These are phyloP conservation scores for Thelaira solivaga DNA, from an alignment of 2,888 invertebrate species.

Conservation along the genomic window DNA sequence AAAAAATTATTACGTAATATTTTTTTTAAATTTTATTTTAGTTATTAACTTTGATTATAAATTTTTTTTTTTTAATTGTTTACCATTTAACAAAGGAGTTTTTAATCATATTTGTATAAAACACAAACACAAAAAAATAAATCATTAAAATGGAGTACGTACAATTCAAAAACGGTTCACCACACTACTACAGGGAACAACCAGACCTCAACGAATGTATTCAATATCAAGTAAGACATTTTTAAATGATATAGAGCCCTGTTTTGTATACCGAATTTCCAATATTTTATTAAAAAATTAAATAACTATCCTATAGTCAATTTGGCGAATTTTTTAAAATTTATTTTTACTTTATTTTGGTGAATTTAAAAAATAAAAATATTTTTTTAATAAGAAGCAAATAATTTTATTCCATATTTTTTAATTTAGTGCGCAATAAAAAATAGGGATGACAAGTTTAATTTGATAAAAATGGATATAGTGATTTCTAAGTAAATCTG, in stretches of 20 bases:
- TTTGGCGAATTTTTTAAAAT: too few species aligned
- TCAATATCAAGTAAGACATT: constrained; percentile 78
- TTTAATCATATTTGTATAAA: constrained; percentile 60
- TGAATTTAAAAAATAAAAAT: too few species aligned
- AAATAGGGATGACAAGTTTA: too few species aligned
- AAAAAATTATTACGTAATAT: constrained; percentile 19
- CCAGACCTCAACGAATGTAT: constrained; percentile 77
- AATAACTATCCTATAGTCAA: too few species aligned
- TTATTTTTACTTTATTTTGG: too few species aligned
- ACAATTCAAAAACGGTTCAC: constrained; percentile 77
- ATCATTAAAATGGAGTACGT: constrained; percentile 75
- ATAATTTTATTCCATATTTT: too few species aligned
- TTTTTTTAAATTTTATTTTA: constrained; percentile 4
- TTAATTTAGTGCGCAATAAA: too few species aligned
- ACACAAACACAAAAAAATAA: constrained; percentile 62
- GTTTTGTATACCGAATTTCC: too few species aligned
- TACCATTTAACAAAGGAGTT: constrained; percentile 66
- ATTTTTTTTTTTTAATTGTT: constrained; percentile 62
- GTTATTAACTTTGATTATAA: constrained; percentile 42
- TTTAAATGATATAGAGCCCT: too few species aligned
- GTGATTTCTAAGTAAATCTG: too few species aligned
- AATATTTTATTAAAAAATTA: constrained; percentile 23
- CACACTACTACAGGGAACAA: constrained; percentile 77
- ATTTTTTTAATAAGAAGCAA: too few species aligned
- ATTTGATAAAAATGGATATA: too few species aligned